Percentiles rank a stretch among this genome's conserved stretches.
phyloP scores from a whole-genome alignment of 2,888 invertebrate species.

The Patella ulyssiponensis region DNA sequence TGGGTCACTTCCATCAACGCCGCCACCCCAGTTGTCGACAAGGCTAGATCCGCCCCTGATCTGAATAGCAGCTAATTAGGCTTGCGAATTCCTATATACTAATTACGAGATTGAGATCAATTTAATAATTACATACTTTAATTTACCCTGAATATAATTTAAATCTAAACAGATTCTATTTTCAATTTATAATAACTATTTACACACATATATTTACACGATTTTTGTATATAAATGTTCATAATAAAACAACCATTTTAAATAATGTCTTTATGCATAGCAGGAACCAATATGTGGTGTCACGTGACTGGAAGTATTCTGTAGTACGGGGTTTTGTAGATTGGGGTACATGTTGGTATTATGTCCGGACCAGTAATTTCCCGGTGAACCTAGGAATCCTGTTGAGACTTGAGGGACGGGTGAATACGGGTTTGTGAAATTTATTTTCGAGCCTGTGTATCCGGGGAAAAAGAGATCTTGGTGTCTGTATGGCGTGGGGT shows the following conservation, averaged over 20 bases:
- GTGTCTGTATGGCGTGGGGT: slow-evolving; percentile 93
- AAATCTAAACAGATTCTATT: too few species aligned
- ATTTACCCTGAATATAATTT: too few species aligned
- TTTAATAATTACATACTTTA: too few species aligned
- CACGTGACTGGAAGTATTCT: slow-evolving; percentile 84
- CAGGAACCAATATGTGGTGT: slow-evolving; percentile 88
- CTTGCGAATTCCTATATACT: too few species aligned
- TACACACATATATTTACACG: too few species aligned
- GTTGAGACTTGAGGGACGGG: slow-evolving; percentile 41
- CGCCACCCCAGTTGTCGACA: too few species aligned
- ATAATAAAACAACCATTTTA: neutral
- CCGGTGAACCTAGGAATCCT: slow-evolving; percentile 48
- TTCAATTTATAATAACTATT: too few species aligned
- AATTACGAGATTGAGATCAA: too few species aligned
- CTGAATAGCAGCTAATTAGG: too few species aligned
- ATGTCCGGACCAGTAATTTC: slow-evolving; percentile 51
- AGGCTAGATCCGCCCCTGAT: too few species aligned
- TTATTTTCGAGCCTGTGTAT: slow-evolving; percentile 83
- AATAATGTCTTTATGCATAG: slow-evolving; percentile 30
- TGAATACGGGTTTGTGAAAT: slow-evolving; percentile 82
- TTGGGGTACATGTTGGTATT: slow-evolving; percentile 73
- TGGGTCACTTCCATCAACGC: too few species aligned
- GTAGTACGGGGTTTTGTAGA: slow-evolving; percentile 76
- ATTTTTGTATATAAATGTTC: too few species aligned
- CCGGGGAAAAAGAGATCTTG: slow-evolving; percentile 90